Conservation (phyloP, 2,113 vertebrate species). For the Aspiorhynchus laticeps region DNA sequence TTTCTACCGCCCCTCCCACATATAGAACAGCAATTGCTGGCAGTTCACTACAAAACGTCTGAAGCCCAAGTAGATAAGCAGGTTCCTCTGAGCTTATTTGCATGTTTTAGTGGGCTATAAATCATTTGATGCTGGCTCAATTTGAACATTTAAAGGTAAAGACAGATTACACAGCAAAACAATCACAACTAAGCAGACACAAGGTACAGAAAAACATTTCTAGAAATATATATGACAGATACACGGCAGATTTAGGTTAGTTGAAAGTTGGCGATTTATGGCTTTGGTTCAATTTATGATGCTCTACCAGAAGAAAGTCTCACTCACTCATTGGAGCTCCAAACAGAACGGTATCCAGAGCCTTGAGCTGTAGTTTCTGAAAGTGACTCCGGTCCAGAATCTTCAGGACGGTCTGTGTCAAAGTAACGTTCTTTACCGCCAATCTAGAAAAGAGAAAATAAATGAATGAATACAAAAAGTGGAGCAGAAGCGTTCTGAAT, state of each 20-base stretch:
- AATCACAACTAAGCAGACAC: background rate
- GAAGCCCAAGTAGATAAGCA: background rate
- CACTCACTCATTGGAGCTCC: slow-evolving; percentile 91
- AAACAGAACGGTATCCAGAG: slow-evolving; percentile 94
- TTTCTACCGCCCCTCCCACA: too few relatives aligned
- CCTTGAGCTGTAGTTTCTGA: slow-evolving; percentile 95
- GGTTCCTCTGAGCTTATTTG: background rate
- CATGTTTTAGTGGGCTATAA: background rate
- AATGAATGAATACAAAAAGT: background rate
- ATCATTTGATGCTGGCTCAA: background rate
- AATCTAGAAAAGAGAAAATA: slow-evolving; percentile 75
- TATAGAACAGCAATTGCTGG: too few relatives aligned
- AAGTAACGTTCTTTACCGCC: slow-evolving; percentile 88
- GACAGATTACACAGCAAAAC: background rate
- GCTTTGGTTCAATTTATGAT: too few relatives aligned
- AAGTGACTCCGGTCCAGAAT: slow-evolving; percentile 93
- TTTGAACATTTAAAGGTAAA: background rate
- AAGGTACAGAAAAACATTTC: background rate
- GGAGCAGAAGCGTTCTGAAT: background rate
- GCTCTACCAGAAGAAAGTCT: background rate
- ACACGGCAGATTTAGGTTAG: background rate
- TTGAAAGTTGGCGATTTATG: background rate
- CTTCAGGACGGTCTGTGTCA: slow-evolving; percentile 88
- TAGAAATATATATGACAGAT: background rate
- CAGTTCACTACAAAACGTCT: background rate